A percentile compares a stretch with the other conserved stretches of the same genome.
Evolutionary conservation across 1,140 invertebrate species (phyloP).

Genomic region (Procambarus virginalis): DNA sequence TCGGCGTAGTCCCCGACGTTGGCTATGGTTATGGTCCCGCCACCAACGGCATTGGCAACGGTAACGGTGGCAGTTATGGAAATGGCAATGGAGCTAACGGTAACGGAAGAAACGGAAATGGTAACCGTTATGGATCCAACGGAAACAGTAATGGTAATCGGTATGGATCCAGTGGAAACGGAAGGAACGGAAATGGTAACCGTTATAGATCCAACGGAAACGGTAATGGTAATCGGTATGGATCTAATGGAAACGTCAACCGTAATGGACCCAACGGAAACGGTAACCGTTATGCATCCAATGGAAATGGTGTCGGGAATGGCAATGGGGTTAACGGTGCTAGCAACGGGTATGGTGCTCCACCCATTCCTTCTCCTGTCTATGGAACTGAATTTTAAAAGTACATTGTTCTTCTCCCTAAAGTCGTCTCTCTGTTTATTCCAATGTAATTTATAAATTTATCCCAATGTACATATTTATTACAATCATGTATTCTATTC

Average conservation of each 20-base stretch:
- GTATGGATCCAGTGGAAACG: neutral
- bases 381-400: neutral
- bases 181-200: conserved; percentile 9
- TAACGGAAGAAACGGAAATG: neutral
- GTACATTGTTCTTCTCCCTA: no score
- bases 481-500: no score
- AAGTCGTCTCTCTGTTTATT: no score
- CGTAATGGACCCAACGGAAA: neutral
- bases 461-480: no score
- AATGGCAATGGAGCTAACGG: neutral
- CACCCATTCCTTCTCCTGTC: neutral
- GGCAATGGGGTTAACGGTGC: neutral
- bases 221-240: conserved; percentile 2
- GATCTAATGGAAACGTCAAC: neutral
- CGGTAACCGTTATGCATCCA: neutral
- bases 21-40: conserved; percentile 5
- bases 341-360: conserved; percentile 12
- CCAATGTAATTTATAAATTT: no score
- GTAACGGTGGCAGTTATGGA: neutral
- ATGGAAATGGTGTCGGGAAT: neutral
- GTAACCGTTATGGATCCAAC: neutral
- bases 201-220: conserved; percentile 10
- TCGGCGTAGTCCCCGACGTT: conserved; percentile 36
- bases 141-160: neutral
- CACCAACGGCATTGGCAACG: no score